Base-by-base conservation (phyloP, 2,888 invertebrate species). In the Schrankia costaestrigalis region DNA sequence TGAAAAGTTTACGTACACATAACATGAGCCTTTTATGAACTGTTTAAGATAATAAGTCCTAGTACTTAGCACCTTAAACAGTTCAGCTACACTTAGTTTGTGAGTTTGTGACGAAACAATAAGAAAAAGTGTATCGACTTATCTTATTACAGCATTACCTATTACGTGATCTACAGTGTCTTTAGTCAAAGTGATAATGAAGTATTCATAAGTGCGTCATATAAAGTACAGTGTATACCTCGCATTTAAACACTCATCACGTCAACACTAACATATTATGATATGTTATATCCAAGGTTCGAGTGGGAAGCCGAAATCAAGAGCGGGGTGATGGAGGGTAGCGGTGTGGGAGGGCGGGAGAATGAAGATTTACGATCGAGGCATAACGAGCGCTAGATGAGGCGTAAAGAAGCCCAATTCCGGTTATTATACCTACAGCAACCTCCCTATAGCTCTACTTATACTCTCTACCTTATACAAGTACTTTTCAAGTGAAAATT, bases 331-430 rank as follows among this genome's bases (percentile, higher is more conserved):
- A 37, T 43, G 29, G 26, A 23, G 18, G 9, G 28, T 23, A 17
- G 28, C n/a, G 37, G 39, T 40, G 45, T 35, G 43, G 46, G 56
- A 58, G 59, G 57, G 47, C 51, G 63, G 71, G 70, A 53, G 80
- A 78, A 82, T 80, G 83, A 85, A 86, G 86, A 88, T 88, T 88
- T 88, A 88, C 82, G 88, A 86, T 65, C 77, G 69, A 58, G 70
- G 78, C 78, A 78, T 88, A 88, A 88, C 88, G 87, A 88, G 85
- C 73, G 78, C 74, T 84, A 85, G 86, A 86, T 86, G 86, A 86
- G 86, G 86, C 86, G 84, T 85, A 80, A 85, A 85, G 81, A 78
- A 82, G 78, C 80, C 80, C 84, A 83, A 83, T 84, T 83, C 81
- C 67, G 71, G 78, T 80, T 84, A 85, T 82, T 81, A 82, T 82